These are phyloP conservation scores for Pedetes capensis DNA, from an alignment of 2,113 vertebrate genomes.

Conservation along the genomic window DNA sequence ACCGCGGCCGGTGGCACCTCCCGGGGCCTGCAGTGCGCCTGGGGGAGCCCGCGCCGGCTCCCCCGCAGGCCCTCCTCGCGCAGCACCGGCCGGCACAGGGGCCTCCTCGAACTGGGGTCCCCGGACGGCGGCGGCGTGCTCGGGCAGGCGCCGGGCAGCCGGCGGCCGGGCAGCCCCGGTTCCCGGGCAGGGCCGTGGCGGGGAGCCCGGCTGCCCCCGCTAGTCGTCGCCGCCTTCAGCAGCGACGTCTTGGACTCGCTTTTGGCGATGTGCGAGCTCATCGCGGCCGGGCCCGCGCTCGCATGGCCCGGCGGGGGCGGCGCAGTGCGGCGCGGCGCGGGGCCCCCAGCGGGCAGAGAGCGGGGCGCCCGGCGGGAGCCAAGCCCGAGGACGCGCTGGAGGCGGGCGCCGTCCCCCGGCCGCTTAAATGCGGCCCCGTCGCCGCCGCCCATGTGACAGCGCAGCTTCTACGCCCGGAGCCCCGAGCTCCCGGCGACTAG, in stretches of 20 bases:
- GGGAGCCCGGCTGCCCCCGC: slow-evolving; percentile 64
- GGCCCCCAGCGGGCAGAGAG: slow-evolving; percentile 55
- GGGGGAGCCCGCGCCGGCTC: slow-evolving; percentile 69
- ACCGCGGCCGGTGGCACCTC: slow-evolving; percentile 64
- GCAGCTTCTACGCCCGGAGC: slow-evolving; percentile 60
- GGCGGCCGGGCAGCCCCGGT: slow-evolving; percentile 41
- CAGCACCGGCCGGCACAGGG: slow-evolving; percentile 89
- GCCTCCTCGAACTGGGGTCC: slow-evolving; percentile 92
- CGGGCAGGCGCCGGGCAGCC: slow-evolving; percentile 41
- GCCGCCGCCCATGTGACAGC: slow-evolving; percentile 84
- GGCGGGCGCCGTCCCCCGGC: slow-evolving; percentile 78
- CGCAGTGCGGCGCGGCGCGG: slow-evolving; percentile 62
- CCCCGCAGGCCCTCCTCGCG: slow-evolving; percentile 79
- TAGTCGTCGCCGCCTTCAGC: slow-evolving; percentile 80
- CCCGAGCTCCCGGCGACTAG: slow-evolving; percentile 52
- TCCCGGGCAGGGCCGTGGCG: background rate
- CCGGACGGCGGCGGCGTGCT: slow-evolving; percentile 71
- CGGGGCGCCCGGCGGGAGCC: slow-evolving; percentile 74
- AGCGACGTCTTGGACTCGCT: slow-evolving; percentile 93
- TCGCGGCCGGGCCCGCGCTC: slow-evolving; percentile 82
- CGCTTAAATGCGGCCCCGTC: slow-evolving; percentile 85
- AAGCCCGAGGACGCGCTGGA: slow-evolving; percentile 73
- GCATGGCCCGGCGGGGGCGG: slow-evolving; percentile 82
- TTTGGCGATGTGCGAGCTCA: slow-evolving; percentile 92
- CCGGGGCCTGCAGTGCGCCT: slow-evolving; percentile 76